Conservation (phyloP, 1,140 invertebrate species). For the Neuroterus valhalla region DNA sequence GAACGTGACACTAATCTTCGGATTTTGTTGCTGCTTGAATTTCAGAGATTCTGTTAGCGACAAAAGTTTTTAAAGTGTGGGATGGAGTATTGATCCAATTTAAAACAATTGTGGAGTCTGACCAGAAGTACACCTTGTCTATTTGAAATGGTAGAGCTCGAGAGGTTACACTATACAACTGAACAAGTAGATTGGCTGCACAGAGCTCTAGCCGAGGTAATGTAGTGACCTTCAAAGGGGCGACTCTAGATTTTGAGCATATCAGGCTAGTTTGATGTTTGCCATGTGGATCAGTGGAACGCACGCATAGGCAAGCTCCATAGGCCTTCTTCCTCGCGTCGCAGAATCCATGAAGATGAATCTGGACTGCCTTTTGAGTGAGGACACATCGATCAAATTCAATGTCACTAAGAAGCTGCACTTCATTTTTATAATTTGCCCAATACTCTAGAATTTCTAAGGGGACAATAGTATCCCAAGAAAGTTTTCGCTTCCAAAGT, state of each 20-base stretch:
- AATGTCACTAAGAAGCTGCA: neutral
- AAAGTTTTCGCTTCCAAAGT: no score
- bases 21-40: slow-evolving; percentile 6
- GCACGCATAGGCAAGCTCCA: no score
- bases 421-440: neutral
- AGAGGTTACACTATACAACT: neutral
- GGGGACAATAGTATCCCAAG: no score
- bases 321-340: no score
- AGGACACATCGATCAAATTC: neutral
- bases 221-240: neutral
- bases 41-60: no score
- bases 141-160: neutral
- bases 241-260: neutral
- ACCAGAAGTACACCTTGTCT: neutral
- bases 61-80: no score
- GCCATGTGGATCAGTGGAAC: no score
- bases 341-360: neutral
- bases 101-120: no score
- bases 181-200: no score
- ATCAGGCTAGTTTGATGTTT: no score
- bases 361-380: neutral
- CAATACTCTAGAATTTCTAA: no score
- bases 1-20: slow-evolving; percentile 24
- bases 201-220: neutral
- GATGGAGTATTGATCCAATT: no score